phyloP scores from a whole-genome alignment of 2,113 vertebrate genomes.

The Uropsilus gracilis region DNA sequence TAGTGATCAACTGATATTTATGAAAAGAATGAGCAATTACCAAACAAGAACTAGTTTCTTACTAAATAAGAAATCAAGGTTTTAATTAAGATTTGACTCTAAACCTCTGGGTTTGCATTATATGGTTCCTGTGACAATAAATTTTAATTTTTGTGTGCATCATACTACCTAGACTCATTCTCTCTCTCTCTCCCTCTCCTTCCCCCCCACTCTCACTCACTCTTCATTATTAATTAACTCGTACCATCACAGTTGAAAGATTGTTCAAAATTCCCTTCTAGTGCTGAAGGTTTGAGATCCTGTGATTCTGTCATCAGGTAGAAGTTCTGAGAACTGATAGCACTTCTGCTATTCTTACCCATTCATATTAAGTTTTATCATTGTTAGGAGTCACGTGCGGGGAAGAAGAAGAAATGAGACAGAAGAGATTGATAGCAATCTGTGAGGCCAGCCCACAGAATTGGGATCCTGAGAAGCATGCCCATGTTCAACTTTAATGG shows the following conservation, averaged over 20 bases:
- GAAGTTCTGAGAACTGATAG: background rate
- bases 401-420: too few relatives aligned
- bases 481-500: too few relatives aligned
- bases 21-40: background rate
- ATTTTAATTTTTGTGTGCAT: background rate
- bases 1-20: background rate
- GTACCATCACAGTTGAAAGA: background rate
- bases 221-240: background rate
- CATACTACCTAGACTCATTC: too few relatives aligned
- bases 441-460: too few relatives aligned
- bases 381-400: too few relatives aligned
- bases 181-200: background rate
- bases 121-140: background rate
- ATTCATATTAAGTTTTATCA: background rate
- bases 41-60: background rate
- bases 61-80: background rate
- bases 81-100: background rate
- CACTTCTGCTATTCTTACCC: background rate
- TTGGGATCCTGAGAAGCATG: too few relatives aligned
- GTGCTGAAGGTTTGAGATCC: background rate
- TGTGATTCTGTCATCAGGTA: background rate
- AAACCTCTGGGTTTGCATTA: background rate
- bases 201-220: background rate
- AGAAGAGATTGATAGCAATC: too few relatives aligned
- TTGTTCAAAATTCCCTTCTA: background rate